Percentiles rank a stretch among this genome's conserved stretches.
phyloP scores from a whole-genome alignment of 2,113 vertebrate genomes.

The Callaeas wilsoni region DNA sequence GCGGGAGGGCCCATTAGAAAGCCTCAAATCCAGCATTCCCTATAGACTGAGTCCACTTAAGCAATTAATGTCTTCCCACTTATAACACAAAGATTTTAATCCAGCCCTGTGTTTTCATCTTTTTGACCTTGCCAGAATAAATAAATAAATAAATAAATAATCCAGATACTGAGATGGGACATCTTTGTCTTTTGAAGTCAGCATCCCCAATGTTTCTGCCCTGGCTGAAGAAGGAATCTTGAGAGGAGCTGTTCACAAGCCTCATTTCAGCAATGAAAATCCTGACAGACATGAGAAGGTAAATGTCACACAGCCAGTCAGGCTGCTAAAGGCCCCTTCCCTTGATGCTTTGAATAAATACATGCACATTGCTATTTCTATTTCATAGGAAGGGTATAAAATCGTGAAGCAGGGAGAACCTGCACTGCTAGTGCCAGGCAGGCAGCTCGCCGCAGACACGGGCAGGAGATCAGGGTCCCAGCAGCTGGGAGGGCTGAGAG shows the following conservation, averaged over 20 bases:
- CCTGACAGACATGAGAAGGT: background rate
- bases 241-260: background rate
- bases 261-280: background rate
- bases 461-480: background rate
- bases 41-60: background rate
- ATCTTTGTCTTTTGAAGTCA: background rate
- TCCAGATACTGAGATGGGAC: background rate
- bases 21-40: background rate
- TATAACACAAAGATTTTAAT: background rate
- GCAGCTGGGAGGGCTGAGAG: background rate
- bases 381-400: background rate
- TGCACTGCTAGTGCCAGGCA: background rate
- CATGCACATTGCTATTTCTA: background rate
- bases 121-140: background rate
- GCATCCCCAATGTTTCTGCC: too few relatives aligned
- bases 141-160: background rate
- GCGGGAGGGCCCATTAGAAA: background rate
- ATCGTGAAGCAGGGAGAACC: background rate
- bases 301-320: background rate
- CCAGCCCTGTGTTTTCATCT: background rate
- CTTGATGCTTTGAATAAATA: background rate
- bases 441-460: rapidly evolving
- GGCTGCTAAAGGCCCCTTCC: background rate
- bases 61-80: rapidly evolving
- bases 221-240: background rate